Base-by-base conservation (phyloP, 2,888 invertebrate species). In the Cataglyphis altisquamis region DNA sequence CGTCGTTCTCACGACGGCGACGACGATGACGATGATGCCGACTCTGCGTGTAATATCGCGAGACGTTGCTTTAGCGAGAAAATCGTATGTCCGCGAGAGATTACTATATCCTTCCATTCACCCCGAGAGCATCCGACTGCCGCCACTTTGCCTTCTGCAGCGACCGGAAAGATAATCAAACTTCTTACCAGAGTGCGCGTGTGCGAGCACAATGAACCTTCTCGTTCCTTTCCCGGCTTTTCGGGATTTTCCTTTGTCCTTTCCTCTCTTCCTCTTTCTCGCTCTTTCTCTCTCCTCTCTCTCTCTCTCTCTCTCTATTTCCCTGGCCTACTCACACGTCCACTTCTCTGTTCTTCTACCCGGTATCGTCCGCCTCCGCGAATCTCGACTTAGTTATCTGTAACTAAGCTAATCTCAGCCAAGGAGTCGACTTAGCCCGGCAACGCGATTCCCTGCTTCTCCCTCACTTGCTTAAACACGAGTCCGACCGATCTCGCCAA, bases 361-460 rank as follows among this genome's bases (percentile, higher is more conserved):
- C 78, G 52, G 85, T 86, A 90, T 88, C 88, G 77, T 62, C 88
- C 81, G 87, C 88, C 87, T 87, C 84, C 72, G 73, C 83, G 88
- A 90, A 91, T 90, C 88, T 86, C 90, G 89, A 91, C 89, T 90
- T 86, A 89, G 93, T 93, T 93, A 93, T 94, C 94, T 92, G 91
- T 93, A 92, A 93, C 93, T 91, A 92, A 94, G 91, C 91, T 94
- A 93, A 94, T 94, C 93, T 93, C 86, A 82, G 89, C 91, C 91
- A 92, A 92, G 92, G 91, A 92, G 92, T 90, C 91, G 88, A 91
- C 89, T 90, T 88, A 91, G 87, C 89, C 86, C 82, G 21, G 88
- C 86, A 88, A 78, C 87, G 88, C 84, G 89, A 91, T 88, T 90
- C 67, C 41, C 55, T 9, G 5, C 21, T 36, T 15, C 68, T 9